Conservation (phyloP, 2,888 invertebrate species). For the Vannuccia rotundouncinata region DNA sequence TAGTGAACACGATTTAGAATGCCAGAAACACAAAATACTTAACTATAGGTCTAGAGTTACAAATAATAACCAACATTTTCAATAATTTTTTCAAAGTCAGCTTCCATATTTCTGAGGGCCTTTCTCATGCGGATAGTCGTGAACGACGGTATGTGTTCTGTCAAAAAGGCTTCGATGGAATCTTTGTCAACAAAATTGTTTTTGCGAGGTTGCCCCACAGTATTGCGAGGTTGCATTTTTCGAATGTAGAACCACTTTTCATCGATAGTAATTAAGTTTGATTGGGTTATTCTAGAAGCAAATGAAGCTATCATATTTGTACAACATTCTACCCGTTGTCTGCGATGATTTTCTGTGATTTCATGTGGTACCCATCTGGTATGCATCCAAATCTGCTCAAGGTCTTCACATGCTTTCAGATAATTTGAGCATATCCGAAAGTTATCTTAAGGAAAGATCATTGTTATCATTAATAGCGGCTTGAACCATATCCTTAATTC, state of each 20-base stretch:
- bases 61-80: no score
- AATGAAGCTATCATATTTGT: constrained; percentile 28
- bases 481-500: neutral
- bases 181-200: no score
- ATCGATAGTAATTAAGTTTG: constrained; percentile 16
- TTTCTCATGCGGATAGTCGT: no score
- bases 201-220: no score
- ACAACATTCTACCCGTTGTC: constrained; percentile 20
- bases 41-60: no score
- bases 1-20: no score
- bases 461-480: neutral
- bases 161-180: no score
- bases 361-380: constrained; percentile 28
- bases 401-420: no score
- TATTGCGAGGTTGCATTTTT: constrained; percentile 3
- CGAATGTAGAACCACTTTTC: constrained; percentile 5
- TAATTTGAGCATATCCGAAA: neutral
- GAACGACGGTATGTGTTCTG: no score
- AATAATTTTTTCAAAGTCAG: no score
- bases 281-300: constrained; percentile 20
- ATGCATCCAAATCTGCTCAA: constrained; percentile 21
- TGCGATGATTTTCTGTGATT: constrained; percentile 2
- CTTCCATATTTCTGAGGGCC: no score
- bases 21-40: no score
- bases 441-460: neutral